Base-by-base conservation (phyloP, 2,888 invertebrate species). In the Poecilobothrus nobilitatus region DNA sequence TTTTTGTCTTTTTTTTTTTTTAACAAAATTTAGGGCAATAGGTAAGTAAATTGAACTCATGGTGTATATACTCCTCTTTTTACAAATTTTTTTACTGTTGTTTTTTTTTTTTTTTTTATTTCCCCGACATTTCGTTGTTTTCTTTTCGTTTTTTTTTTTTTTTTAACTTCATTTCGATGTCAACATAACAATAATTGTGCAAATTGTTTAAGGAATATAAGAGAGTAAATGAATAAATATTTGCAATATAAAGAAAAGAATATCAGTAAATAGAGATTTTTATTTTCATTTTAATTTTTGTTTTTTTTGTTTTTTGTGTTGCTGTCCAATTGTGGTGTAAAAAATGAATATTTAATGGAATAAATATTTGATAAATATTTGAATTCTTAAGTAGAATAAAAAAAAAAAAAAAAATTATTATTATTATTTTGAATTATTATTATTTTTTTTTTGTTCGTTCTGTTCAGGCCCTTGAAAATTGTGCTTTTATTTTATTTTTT, bases 1-100 rank as follows among this genome's bases (percentile, higher is more conserved):
- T 53, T 53, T 53, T 4, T 53, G 2, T 53, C 5, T 27, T 27
- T 27, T 27, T 27, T 27, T 2, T 27, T 27, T 27, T 27, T 27
- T 4, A 27, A 63, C 20, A 63, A 63, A 63, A 63, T 63, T 65
- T 65, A 65, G 34, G 65, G 65, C 65, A 65, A 65, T 65, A 65
- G 65, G 65, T 65, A 65, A 65, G 22, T 53, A 53, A 53, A 53
- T 53, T 53, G 53, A 53, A 53, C 53, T 53, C 2, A 10, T 7
- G 12, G 44, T 44, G n/a, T n/a, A n/a, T n/a, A n/a, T n/a, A n/a
- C n/a, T n/a, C n/a, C n/a, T n/a, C n/a, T n/a, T n/a, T n/a, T n/a
- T n/a, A n/a, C n/a, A n/a, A n/a, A n/a, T n/a, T n/a, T n/a, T n/a
- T n/a, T n/a, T n/a, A n/a, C n/a, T n/a, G n/a, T n/a, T n/a, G n/a